Conservation (phyloP, 2,888 invertebrate species). For the Stenodema calcarata region DNA sequence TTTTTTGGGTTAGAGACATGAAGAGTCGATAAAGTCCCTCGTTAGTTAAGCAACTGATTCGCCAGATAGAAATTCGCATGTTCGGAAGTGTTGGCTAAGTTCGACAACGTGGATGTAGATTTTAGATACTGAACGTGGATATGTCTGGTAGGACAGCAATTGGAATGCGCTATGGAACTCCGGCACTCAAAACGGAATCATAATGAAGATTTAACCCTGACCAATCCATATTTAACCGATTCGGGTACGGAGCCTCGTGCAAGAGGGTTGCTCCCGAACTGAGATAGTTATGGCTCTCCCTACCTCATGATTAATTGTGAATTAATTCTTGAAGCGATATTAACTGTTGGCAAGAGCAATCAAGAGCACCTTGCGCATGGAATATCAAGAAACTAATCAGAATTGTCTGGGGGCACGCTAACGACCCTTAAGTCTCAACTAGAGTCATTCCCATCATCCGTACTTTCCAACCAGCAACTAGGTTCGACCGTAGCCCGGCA, state of each 20-base stretch:
- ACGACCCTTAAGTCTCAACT: slow-evolving; percentile 10
- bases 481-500: not conserved
- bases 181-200: not conserved
- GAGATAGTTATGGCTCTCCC: not conserved
- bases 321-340: slow-evolving; percentile 39
- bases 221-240: not conserved
- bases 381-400: slow-evolving; percentile 11
- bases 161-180: not conserved
- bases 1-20: no score
- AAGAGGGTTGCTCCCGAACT: not conserved
- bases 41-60: no score
- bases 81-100: no score
- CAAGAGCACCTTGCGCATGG: slow-evolving; percentile 30
- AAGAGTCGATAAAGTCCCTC: no score
- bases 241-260: not conserved
- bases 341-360: slow-evolving; percentile 35
- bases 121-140: no score
- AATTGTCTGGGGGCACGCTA: slow-evolving; percentile 19
- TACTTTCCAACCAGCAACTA: not conserved
- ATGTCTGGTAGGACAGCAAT: no score
- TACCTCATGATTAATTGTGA: slow-evolving; percentile 2
- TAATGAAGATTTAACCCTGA: not conserved
- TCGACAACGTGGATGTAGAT: no score
- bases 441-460: not conserved
- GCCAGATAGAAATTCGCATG: no score